Percentiles rank a stretch among this genome's conserved stretches.
Conservation (phyloP, 2,113 vertebrate species). For the Agelaius tricolor region DNA sequence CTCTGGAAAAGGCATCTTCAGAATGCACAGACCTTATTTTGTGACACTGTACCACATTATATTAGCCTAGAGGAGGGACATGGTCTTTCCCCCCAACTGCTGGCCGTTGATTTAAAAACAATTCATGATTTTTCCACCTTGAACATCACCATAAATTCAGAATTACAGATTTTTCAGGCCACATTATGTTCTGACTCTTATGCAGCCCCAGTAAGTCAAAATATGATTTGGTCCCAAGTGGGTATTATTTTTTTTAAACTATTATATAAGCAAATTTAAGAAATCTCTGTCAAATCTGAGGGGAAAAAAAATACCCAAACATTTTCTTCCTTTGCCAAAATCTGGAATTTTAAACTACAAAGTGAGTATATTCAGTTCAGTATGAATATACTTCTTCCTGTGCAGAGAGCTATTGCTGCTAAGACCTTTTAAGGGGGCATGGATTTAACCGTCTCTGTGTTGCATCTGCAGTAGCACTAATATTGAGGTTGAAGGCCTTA, state of each 20-base stretch:
- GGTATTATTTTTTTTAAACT: background rate
- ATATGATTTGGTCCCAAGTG: background rate
- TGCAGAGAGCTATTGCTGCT: background rate
- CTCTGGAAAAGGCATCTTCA: background rate
- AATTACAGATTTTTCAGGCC: background rate
- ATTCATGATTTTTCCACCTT: background rate
- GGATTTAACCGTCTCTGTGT: rapidly evolving
- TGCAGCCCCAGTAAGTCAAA: background rate
- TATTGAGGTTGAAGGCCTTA: background rate
- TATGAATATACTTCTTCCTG: background rate
- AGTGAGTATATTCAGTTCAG: background rate
- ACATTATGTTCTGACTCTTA: background rate
- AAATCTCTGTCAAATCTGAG: background rate
- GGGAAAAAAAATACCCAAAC: background rate
- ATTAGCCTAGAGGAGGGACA: background rate
- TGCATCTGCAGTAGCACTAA: background rate
- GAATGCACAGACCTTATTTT: background rate
- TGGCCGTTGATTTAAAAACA: background rate
- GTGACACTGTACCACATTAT: background rate
- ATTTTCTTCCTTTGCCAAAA: background rate
- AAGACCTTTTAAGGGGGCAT: background rate
- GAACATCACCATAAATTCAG: background rate
- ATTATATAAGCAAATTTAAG: background rate
- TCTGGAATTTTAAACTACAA: background rate
- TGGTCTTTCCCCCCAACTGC: background rate